Conservation (phyloP, 2,113 vertebrate genomes). For the Puffinus mauretanicus region DNA sequence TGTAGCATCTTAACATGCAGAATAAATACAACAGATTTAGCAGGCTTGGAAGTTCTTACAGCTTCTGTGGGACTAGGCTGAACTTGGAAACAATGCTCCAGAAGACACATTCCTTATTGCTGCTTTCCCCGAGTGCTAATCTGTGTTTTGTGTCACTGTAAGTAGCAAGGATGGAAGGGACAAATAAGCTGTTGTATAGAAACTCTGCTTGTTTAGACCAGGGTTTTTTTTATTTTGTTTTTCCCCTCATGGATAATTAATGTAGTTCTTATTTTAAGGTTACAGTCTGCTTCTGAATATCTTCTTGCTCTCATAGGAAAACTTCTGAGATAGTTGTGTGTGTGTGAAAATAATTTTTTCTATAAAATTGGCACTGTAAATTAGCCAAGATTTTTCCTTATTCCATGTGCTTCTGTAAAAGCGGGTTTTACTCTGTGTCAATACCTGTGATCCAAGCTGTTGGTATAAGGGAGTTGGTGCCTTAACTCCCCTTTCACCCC, state of each 20-base stretch:
- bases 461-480: background rate
- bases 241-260: background rate
- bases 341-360: background rate
- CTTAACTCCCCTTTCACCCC: background rate
- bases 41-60: background rate
- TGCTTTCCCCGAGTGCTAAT: background rate
- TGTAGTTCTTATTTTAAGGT: background rate
- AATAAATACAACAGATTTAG: background rate
- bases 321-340: background rate
- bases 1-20: background rate
- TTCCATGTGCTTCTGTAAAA: background rate
- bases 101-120: background rate
- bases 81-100: background rate
- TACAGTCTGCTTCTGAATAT: background rate
- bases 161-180: background rate
- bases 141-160: background rate
- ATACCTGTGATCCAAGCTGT: background rate
- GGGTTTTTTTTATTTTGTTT: background rate
- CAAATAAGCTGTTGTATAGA: background rate
- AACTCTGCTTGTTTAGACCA: background rate
- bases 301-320: background rate
- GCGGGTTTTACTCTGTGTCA: background rate
- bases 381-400: background rate
- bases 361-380: background rate
- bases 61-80: constrained; percentile 1